Evolutionary conservation across 1,140 invertebrate genomes (phyloP), one percentile per base, ranked within the genome.

Genomic region (Drosophila asahinai): DNA sequence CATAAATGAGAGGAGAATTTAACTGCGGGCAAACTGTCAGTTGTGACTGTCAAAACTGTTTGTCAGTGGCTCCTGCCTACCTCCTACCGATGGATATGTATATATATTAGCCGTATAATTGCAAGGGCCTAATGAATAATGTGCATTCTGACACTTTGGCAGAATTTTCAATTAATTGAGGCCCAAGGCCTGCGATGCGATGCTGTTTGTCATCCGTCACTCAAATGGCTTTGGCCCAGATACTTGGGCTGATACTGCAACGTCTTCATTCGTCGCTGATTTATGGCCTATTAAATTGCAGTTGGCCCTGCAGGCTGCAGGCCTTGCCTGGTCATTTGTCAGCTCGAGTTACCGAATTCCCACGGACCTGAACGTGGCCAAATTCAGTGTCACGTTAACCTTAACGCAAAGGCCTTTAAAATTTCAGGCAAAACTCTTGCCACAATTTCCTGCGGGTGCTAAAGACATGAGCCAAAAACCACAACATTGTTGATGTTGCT

Each of bases 221-320:
- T 76, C 64, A 76, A 81, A 63, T 65, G 62, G 60, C 71, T 74
- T 74, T 74, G 71, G 68, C 71, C 71, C 68, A 76, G 62, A 47
- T 60, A 15, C 55, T 62, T 70, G 65, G 36, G 11, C 47, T 33
- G 42, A 62, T 62, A 36, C 54, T 76, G 57, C 45, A 67, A 68
- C 64, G 40, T 70, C 83, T 63, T 79, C 59, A 79, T 82, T 63
- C 80, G 33, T 66, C 47, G 65, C 71, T 83, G 75, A 79, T 82
- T 77, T 80, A 83, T 81, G 77, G 77, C 58, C 68, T 86, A 77
- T 84, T 86, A 77, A 81, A 81, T 84, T 84, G 82, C 81, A 81
- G 57, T 72, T 71, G 58, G 43, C 60, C 51, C 68, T 80, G 59
- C 36, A 43, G 40, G 47, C 60, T 22, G 59, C 27, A 33, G 40